Percentiles rank a stretch among this genome's conserved stretches.
Evolutionary conservation across 2,113 vertebrate species (phyloP).

Genomic region (Myiozetetes cayanensis): DNA sequence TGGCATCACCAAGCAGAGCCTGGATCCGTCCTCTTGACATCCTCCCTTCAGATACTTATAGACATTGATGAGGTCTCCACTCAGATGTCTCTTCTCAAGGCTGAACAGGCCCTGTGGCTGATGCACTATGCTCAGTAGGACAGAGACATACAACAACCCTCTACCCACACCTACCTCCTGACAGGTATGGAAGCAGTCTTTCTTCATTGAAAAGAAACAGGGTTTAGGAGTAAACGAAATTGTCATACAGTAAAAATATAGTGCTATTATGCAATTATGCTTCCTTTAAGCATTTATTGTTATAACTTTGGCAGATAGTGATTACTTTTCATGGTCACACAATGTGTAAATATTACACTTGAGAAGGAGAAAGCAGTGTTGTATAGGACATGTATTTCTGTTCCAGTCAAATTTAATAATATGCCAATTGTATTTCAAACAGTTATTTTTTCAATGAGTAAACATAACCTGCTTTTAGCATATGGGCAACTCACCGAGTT

Average conservation of each 20-base stretch:
- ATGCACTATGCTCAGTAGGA: not conserved
- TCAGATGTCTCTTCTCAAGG: not conserved
- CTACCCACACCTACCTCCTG: not conserved
- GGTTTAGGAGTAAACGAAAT: not conserved
- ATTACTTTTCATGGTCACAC: not conserved
- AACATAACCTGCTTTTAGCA: not conserved
- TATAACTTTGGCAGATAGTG: not conserved
- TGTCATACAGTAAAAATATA: not conserved
- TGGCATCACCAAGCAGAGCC: accelerated
- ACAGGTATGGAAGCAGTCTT: not conserved
- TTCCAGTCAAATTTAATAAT: not conserved
- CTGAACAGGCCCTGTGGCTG: not conserved
- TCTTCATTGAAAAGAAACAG: not conserved
- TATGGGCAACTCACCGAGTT: not conserved
- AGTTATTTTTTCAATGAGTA: not conserved
- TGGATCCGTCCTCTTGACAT: not conserved
- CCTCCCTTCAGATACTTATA: not conserved
- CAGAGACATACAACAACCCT: not conserved
- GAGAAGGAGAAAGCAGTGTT: not conserved
- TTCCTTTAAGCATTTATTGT: not conserved
- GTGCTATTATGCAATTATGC: not conserved
- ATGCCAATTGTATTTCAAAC: not conserved
- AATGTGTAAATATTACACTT: not conserved
- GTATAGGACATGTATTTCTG: not conserved
- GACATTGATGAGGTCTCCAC: not conserved